Evolutionary conservation across 1,140 invertebrate genomes (phyloP).

Genomic region (Plectrocnemia conspersa): DNA sequence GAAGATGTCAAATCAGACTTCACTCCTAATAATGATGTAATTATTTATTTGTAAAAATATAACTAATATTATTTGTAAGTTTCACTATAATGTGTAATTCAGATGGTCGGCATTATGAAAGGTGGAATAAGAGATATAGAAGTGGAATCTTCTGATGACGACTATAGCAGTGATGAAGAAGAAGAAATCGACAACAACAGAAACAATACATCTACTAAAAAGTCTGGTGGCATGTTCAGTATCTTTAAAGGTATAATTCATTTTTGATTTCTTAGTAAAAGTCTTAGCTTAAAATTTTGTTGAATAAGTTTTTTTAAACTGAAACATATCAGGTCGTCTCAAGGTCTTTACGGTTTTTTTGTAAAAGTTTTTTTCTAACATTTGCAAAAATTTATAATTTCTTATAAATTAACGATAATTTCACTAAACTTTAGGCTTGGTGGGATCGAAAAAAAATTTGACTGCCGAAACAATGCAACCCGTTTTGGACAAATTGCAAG

Average conservation of each 20-base stretch:
- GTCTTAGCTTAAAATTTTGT: not conserved
- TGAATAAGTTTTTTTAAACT: not conserved
- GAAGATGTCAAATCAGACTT: slow-evolving; percentile 57
- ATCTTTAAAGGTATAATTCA: slow-evolving; percentile 65
- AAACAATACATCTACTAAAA: slow-evolving; percentile 47
- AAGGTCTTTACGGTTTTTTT: not conserved
- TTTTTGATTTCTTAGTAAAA: slow-evolving; percentile 5
- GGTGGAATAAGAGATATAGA: slow-evolving; percentile 67
- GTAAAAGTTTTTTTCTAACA: not conserved
- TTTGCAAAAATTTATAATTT: too few relatives aligned
- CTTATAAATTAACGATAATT: too few relatives aligned
- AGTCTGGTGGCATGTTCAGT: slow-evolving; percentile 65
- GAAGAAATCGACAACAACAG: slow-evolving; percentile 42
- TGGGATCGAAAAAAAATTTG: slow-evolving; percentile 82
- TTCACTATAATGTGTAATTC: slow-evolving; percentile 34
- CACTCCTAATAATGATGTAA: slow-evolving; percentile 61
- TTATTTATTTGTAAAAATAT: slow-evolving; percentile 21
- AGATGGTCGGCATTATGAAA: slow-evolving; percentile 79
- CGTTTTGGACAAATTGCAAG: slow-evolving; percentile 89
- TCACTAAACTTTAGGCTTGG: slow-evolving; percentile 61
- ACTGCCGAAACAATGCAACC: slow-evolving; percentile 72
- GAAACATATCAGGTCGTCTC: not conserved
- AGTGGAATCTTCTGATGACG: slow-evolving; percentile 56
- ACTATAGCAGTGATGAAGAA: slow-evolving; percentile 55
- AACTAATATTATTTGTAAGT: slow-evolving; percentile 9